Evolutionary conservation across 2,797 vertebrate species (phyloP).

Genomic region (Sebastes oblongus): DNA sequence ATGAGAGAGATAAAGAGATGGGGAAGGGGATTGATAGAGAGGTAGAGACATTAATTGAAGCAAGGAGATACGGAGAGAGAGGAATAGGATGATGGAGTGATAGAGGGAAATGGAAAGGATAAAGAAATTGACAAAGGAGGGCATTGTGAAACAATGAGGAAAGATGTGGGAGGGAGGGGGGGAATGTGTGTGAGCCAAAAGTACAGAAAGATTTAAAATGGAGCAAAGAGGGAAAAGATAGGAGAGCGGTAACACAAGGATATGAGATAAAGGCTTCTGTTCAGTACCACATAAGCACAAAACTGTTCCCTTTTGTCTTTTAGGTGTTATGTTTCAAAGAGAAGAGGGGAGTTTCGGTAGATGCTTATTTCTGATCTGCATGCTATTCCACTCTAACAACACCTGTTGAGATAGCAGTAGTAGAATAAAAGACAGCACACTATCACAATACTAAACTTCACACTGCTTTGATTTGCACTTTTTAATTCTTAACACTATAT

Average conservation of each 20-base stretch:
- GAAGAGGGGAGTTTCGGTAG: conserved; percentile 5
- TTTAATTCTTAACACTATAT: background rate
- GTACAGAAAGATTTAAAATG: conserved; percentile 40
- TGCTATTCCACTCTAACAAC: background rate
- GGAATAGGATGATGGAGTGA: conserved; percentile 32
- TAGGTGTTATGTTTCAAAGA: conserved; percentile 36
- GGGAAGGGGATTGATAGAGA: conserved; percentile 29
- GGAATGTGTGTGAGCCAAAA: conserved; percentile 29
- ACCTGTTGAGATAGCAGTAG: conserved; percentile 20
- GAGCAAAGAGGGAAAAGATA: conserved; percentile 43
- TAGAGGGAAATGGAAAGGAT: conserved; percentile 41
- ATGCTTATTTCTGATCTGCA: conserved; percentile 16
- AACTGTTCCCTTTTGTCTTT: conserved; percentile 40
- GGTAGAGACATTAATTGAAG: conserved; percentile 51
- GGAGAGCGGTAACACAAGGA: conserved; percentile 24
- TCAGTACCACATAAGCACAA: conserved; percentile 39
- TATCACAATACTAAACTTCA: conserved; percentile 5
- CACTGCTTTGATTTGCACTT: background rate
- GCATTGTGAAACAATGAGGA: conserved; percentile 38
- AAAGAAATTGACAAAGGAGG: conserved; percentile 34
- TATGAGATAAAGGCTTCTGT: conserved; percentile 49
- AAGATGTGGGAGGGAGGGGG: conserved; percentile 25
- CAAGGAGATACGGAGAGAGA: conserved; percentile 38
- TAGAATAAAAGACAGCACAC: background rate
- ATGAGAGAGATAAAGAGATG: conserved; percentile 45